Percentiles rank a stretch among this genome's conserved stretches.
Conservation (phyloP, 2,113 vertebrate genomes). For the Rhea americana region DNA sequence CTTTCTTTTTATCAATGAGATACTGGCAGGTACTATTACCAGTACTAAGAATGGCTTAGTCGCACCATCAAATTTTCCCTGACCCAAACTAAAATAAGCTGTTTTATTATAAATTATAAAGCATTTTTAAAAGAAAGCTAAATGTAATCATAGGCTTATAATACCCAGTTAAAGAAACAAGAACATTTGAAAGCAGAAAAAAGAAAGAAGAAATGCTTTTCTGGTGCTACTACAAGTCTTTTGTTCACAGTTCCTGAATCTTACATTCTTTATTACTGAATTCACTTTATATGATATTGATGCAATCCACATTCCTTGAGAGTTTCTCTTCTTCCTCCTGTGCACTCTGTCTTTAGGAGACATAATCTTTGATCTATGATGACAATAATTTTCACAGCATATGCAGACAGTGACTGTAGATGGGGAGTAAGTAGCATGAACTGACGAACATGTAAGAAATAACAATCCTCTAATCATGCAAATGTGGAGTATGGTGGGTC, state of each 20-base stretch:
- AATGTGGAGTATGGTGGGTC: not conserved
- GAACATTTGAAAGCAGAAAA: not conserved
- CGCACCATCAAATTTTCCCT: not conserved
- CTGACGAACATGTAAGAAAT: not conserved
- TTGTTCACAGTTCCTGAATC: not conserved
- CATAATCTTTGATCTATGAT: not conserved
- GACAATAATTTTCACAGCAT: not conserved
- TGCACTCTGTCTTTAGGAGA: not conserved
- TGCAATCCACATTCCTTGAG: not conserved
- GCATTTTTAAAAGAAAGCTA: not conserved
- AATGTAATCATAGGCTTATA: not conserved
- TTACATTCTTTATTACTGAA: not conserved
- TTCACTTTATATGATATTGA: not conserved
- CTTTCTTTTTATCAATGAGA: not conserved
- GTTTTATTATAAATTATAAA: not conserved
- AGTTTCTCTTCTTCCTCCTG: not conserved
- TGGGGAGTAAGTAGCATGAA: not conserved
- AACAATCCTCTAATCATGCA: not conserved
- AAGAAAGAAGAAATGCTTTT: not conserved
- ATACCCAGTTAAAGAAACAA: not conserved
- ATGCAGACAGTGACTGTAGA: not conserved
- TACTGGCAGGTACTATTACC: not conserved
- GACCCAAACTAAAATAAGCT: not conserved
- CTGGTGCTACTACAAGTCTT: not conserved
- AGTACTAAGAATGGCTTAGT: not conserved